Evolutionary conservation across 1,140 invertebrate species (phyloP).

Genomic region (Micrasema minimum): DNA sequence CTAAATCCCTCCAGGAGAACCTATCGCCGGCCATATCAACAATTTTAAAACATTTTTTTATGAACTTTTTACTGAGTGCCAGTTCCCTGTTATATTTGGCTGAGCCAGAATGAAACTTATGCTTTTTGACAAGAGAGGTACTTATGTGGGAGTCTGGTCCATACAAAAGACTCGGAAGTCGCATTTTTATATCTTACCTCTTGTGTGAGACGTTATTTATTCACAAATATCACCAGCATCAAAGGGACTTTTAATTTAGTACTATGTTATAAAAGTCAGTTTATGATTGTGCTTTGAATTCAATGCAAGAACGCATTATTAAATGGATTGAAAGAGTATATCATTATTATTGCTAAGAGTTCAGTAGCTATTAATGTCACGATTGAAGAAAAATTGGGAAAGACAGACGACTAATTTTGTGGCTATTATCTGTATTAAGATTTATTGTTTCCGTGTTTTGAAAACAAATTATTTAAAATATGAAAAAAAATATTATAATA

Average conservation of each 20-base stretch:
- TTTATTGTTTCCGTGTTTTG: too few species aligned
- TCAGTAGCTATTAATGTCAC: too few species aligned
- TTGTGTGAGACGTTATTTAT: conserved; percentile 22
- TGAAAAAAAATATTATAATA: too few species aligned
- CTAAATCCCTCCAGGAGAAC: too few species aligned
- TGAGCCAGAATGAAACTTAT: conserved; percentile 9
- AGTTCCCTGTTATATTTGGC: conserved; percentile 1
- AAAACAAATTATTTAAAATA: too few species aligned
- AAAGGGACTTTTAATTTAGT: conserved; percentile 24
- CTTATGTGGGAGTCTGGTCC: conserved; percentile 7
- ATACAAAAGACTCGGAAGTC: conserved; percentile 22
- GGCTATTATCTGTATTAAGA: too few species aligned
- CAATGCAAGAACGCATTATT: background rate
- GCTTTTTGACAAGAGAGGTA: conserved; percentile 5
- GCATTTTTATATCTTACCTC: conserved; percentile 24
- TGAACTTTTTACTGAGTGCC: conserved; percentile 8
- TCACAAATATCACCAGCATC: conserved; percentile 18
- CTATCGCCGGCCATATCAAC: too few species aligned
- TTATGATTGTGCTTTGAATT: conserved; percentile 11
- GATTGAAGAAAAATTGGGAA: too few species aligned
- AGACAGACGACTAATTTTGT: too few species aligned
- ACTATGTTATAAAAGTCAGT: conserved; percentile 21
- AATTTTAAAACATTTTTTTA: too few species aligned
- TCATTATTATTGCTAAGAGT: too few species aligned
- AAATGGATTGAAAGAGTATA: too few species aligned